Conservation (phyloP, 2,888 invertebrate species). For the Octodonta nipae region DNA sequence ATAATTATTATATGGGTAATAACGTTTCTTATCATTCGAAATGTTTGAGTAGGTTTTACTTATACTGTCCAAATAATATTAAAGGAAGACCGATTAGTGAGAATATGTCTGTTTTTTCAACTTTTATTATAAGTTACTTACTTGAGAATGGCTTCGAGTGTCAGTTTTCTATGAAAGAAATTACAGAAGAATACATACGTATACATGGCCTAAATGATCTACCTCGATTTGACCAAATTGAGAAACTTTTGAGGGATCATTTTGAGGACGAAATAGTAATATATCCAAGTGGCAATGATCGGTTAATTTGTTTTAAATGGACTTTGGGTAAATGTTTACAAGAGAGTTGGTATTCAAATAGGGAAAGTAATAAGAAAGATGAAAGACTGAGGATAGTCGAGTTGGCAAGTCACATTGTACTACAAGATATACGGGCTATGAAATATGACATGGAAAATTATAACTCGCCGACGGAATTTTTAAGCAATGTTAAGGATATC, state of each 20-base stretch:
- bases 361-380: constrained; percentile 2
- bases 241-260: constrained; percentile 18
- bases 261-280: constrained; percentile 18
- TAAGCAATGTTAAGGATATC: background rate
- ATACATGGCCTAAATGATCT: background rate
- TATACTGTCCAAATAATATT: background rate
- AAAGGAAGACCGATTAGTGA: background rate
- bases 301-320: constrained; percentile 17
- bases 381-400: constrained; percentile 3
- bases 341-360: background rate
- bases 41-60: background rate
- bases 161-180: background rate
- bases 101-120: background rate
- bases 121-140: background rate
- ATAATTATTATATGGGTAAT: background rate
- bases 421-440: constrained; percentile 11
- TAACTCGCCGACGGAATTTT: constrained; percentile 7
- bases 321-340: background rate
- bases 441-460: constrained; percentile 15
- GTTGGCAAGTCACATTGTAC: background rate
- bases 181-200: constrained; percentile 1
- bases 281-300: constrained; percentile 17
- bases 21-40: constrained; percentile 1
- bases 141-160: background rate
- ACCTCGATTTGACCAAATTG: background rate